Evolutionary conservation across 2,888 invertebrate genomes (phyloP).

Genomic region (Agelastica alni): DNA sequence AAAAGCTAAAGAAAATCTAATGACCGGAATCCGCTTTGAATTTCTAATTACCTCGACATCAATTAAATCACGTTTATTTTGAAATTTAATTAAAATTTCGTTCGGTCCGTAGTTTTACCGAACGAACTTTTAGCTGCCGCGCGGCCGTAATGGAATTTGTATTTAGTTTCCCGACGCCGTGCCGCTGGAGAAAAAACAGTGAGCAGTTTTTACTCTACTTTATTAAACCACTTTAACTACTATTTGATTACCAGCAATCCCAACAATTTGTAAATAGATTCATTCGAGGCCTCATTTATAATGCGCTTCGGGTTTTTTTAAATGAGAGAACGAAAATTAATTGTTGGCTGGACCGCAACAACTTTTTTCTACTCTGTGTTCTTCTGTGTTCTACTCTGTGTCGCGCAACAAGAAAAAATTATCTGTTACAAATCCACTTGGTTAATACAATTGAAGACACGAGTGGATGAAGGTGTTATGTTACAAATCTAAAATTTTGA

Average conservation of each 20-base stretch:
- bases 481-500: no score
- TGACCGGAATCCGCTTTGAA: not conserved
- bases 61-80: constrained; percentile 25
- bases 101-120: constrained; percentile 18
- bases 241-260: constrained; percentile 15
- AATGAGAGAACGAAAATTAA: no score
- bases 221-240: constrained; percentile 17
- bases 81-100: constrained; percentile 26
- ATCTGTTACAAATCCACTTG: no score
- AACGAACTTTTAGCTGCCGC: constrained; percentile 19
- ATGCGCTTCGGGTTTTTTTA: not conserved
- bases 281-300: constrained; percentile 5
- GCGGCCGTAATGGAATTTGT: constrained; percentile 22
- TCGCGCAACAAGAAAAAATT: no score
- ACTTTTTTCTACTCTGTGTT: no score
- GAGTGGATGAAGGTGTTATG: no score
- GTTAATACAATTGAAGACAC: no score
- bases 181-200: constrained; percentile 1
- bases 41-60: constrained; percentile 22
- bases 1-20: not conserved
- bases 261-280: constrained; percentile 14
- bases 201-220: constrained; percentile 3
- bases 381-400: no score
- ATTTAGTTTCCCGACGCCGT: constrained; percentile 22
- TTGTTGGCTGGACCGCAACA: no score